Percentiles rank a stretch among this genome's conserved stretches.
These are phyloP conservation scores for Drosophila hydei DNA, from an alignment of 1,140 invertebrate genomes.

Conservation along the genomic window DNA sequence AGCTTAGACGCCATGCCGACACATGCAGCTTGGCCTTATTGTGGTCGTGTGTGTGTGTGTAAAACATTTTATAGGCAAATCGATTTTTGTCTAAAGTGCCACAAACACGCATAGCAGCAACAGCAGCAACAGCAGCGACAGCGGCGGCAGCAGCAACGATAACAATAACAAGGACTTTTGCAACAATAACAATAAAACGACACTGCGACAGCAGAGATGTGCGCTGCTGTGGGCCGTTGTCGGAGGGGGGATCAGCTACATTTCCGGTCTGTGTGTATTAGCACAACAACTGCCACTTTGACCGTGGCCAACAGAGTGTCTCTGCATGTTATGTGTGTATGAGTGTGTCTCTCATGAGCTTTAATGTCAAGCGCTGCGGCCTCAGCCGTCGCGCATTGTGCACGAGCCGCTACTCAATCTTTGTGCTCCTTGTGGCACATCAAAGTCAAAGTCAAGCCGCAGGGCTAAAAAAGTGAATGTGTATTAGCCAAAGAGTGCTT, in stretches of 20 bases:
- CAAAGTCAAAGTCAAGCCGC: slow-evolving; percentile 53
- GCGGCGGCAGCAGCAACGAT: slow-evolving; percentile 19
- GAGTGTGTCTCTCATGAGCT: slow-evolving; percentile 20
- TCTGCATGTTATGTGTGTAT: neutral
- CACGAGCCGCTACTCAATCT: slow-evolving; percentile 15
- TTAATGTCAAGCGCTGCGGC: slow-evolving; percentile 37
- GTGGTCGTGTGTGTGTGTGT: slow-evolving; percentile 56
- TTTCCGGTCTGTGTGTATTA: slow-evolving; percentile 61
- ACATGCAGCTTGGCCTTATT: slow-evolving; percentile 43
- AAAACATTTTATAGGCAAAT: slow-evolving; percentile 83
- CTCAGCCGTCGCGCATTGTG: slow-evolving; percentile 18
- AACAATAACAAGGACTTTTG: slow-evolving; percentile 57
- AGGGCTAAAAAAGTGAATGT: slow-evolving; percentile 5
- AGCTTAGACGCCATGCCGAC: slow-evolving; percentile 40
- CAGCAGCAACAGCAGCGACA: slow-evolving; percentile 39
- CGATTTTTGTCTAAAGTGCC: slow-evolving; percentile 83
- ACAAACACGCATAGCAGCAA: slow-evolving; percentile 67
- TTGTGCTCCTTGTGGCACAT: slow-evolving; percentile 46
- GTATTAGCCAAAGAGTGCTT: neutral
- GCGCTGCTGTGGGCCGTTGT: neutral
- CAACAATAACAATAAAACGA: slow-evolving; percentile 60
- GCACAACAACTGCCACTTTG: slow-evolving; percentile 50
- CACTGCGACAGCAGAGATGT: slow-evolving; percentile 31
- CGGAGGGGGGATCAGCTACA: slow-evolving; percentile 7
- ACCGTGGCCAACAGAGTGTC: slow-evolving; percentile 33